Evolutionary conservation across 2,888 invertebrate species (phyloP).

Genomic region (Ditula angustiorana): DNA sequence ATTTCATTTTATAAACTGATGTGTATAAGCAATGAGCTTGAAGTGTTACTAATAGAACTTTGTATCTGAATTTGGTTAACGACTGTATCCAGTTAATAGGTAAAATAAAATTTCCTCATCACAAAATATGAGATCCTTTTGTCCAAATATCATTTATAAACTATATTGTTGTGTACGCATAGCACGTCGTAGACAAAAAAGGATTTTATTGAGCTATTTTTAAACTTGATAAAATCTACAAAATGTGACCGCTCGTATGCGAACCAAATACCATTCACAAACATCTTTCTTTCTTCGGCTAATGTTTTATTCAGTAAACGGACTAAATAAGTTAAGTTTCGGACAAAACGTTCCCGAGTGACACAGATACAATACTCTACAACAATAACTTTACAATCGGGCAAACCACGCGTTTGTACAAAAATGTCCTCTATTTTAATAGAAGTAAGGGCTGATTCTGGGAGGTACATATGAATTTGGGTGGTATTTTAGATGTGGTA

Average conservation of each 20-base stretch:
- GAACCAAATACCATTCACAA: slow-evolving; percentile 63
- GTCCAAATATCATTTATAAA: no score
- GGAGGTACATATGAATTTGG: slow-evolving; percentile 10
- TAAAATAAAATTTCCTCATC: no score
- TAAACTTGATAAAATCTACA: slow-evolving; percentile 3
- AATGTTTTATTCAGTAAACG: slow-evolving; percentile 76
- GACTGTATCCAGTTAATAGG: no score
- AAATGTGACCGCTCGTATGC: background rate
- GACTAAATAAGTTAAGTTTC: slow-evolving; percentile 82
- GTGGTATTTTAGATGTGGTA: slow-evolving; percentile 50
- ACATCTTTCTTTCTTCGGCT: slow-evolving; percentile 63
- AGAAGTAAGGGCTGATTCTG: slow-evolving; percentile 7
- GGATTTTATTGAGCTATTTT: background rate
- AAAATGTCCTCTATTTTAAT: background rate
- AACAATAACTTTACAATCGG: slow-evolving; percentile 44
- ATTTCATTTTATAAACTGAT: no score
- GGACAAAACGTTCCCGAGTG: slow-evolving; percentile 82
- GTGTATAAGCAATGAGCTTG: no score
- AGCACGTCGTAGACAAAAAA: no score
- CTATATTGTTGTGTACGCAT: no score
- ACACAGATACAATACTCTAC: slow-evolving; percentile 76
- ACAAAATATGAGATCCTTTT: no score
- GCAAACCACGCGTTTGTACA: background rate
- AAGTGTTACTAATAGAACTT: no score
- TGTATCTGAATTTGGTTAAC: no score